These are phyloP conservation scores for Pteropus rufus DNA, from an alignment of 2,797 vertebrate genomes.

Conservation along the genomic window DNA sequence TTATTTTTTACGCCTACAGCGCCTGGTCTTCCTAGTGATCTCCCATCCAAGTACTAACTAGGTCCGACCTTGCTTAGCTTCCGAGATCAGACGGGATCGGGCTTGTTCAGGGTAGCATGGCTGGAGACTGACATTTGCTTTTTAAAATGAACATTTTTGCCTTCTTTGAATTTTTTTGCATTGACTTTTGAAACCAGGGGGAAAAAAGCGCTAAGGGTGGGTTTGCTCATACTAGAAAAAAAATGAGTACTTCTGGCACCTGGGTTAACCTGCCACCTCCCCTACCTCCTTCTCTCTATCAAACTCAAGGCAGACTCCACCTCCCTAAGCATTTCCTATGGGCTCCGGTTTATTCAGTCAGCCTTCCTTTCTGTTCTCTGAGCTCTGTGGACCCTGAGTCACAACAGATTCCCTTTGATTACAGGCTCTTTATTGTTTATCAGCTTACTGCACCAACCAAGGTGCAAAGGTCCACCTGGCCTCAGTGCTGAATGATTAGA, in stretches of 20 bases:
- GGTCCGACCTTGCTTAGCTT: too few relatives aligned
- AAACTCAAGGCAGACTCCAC: neutral
- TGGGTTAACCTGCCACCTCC: neutral
- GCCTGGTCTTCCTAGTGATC: too few relatives aligned
- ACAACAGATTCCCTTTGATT: neutral
- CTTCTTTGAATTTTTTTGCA: constrained; percentile 8
- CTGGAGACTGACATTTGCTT: neutral
- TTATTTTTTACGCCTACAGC: too few relatives aligned
- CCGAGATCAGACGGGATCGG: too few relatives aligned
- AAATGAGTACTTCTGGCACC: neutral
- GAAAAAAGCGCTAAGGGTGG: neutral
- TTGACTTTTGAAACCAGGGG: neutral
- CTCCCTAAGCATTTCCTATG: neutral
- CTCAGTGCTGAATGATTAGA: neutral
- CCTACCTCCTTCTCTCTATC: neutral
- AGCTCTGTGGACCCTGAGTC: neutral
- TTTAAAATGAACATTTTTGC: constrained; percentile 30
- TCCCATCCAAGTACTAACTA: too few relatives aligned
- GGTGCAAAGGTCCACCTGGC: neutral
- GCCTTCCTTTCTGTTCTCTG: neutral
- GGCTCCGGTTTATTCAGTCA: neutral
- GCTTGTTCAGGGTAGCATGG: too few relatives aligned
- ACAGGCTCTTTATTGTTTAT: neutral
- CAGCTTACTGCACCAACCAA: neutral
- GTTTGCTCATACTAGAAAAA: neutral